These are phyloP conservation scores for Cyclopterus lumpus DNA, from an alignment of 2,797 vertebrate species.

Conservation along the genomic window DNA sequence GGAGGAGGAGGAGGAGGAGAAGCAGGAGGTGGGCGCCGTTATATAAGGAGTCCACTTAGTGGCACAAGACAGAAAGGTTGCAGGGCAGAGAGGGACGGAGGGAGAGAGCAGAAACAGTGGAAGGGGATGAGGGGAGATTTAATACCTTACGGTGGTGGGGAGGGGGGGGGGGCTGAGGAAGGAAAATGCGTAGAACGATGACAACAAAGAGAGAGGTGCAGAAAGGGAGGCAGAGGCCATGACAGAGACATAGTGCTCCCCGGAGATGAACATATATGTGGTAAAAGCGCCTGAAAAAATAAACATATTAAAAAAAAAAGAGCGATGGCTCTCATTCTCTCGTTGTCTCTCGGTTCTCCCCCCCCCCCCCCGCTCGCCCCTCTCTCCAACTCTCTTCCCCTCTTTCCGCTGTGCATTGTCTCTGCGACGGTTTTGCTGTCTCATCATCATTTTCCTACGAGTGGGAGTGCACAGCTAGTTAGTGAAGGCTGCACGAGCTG, in stretches of 20 bases:
- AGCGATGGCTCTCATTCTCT: slow-evolving; percentile 72
- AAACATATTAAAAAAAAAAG: slow-evolving; percentile 43
- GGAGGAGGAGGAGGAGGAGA: slow-evolving; percentile 23
- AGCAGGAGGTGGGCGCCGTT: slow-evolving; percentile 56
- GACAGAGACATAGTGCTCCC: slow-evolving; percentile 64
- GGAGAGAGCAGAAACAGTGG: slow-evolving; percentile 32
- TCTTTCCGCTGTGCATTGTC: slow-evolving; percentile 58
- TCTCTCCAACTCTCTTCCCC: slow-evolving; percentile 28
- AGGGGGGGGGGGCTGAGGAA: slow-evolving; percentile 7
- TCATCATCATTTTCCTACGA: slow-evolving; percentile 80
- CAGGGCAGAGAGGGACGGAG: slow-evolving; percentile 53
- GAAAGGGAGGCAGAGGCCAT: slow-evolving; percentile 44
- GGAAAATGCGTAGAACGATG: slow-evolving; percentile 62
- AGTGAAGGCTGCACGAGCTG: slow-evolving; percentile 67
- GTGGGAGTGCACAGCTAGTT: slow-evolving; percentile 75
- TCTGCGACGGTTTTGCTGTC: slow-evolving; percentile 76
- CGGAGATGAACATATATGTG: slow-evolving; percentile 69
- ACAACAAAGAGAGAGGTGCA: slow-evolving; percentile 53
- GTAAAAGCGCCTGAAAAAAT: slow-evolving; percentile 68
- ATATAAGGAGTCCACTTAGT: slow-evolving; percentile 80
- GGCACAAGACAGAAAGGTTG: slow-evolving; percentile 72
- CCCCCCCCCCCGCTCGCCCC: background rate
- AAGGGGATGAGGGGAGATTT: slow-evolving; percentile 54
- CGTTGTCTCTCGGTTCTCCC: slow-evolving; percentile 42
- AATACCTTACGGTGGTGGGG: slow-evolving; percentile 57